Evolutionary conservation across 2,888 invertebrate genomes (phyloP).

Genomic region (Andrena camellia): DNA sequence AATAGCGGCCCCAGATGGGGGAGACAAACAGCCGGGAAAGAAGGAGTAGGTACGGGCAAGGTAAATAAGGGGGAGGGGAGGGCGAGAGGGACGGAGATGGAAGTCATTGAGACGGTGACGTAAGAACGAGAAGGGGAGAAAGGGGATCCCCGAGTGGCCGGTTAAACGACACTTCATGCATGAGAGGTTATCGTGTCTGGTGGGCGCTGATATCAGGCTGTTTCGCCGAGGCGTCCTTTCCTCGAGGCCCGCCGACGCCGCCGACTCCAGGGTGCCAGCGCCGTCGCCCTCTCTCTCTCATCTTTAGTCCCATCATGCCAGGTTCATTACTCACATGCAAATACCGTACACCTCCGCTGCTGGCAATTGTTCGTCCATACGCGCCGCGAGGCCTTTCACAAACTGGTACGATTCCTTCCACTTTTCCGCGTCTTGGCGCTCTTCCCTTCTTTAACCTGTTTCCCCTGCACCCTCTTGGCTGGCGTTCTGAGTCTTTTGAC

Average conservation of each 20-base stretch:
- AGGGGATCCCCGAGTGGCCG: conserved; percentile 58
- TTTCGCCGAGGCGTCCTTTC: conserved; percentile 46
- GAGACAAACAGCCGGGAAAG: conserved; percentile 43
- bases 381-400: conserved; percentile 29
- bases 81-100: conserved; percentile 2
- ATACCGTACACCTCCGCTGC: conserved; percentile 43
- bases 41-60: conserved; percentile 8
- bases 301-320: conserved; percentile 64
- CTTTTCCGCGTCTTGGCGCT: background rate
- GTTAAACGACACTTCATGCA: conserved; percentile 77
- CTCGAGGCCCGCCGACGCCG: conserved; percentile 33
- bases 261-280: conserved; percentile 40
- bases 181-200: conserved; percentile 78
- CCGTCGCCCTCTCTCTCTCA: conserved; percentile 56
- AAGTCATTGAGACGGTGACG: conserved; percentile 41
- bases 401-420: conserved; percentile 27
- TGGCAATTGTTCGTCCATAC: conserved; percentile 34
- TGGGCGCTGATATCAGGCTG: conserved; percentile 73
- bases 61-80: conserved; percentile 20
- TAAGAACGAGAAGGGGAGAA: conserved; percentile 44
- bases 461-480: background rate
- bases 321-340: conserved; percentile 76
- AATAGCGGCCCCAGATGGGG: conserved; percentile 4
- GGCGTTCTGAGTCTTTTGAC: background rate
- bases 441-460: conserved; percentile 6